phyloP scores from a whole-genome alignment of 2,888 invertebrate species.

The Tiliacea aurago region DNA sequence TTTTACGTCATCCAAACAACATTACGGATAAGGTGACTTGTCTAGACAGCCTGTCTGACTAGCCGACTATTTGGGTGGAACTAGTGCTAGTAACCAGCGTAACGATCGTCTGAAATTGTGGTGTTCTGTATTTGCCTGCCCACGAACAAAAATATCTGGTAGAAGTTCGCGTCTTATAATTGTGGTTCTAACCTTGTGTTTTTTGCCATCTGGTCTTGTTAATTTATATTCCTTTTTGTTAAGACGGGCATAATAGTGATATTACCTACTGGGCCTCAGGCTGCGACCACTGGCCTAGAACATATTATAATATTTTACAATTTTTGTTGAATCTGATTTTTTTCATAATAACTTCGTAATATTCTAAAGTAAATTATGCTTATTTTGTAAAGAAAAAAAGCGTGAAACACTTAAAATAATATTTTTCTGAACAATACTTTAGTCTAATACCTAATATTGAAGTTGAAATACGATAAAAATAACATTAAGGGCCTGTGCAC shows the following conservation, averaged over 20 bases:
- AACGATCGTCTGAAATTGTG: conserved; percentile 7
- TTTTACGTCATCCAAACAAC: conserved; percentile 51
- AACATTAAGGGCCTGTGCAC: no score
- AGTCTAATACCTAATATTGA: not conserved
- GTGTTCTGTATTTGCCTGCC: not conserved
- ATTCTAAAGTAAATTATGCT: not conserved
- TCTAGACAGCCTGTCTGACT: conserved; percentile 51
- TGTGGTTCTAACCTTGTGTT: conserved; percentile 1
- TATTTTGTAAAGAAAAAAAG: conserved; percentile 11
- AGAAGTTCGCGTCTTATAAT: not conserved
- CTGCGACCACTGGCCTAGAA: not conserved
- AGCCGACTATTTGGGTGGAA: conserved; percentile 20
- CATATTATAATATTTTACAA: not conserved
- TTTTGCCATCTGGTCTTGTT: conserved; percentile 10
- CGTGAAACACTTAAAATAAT: conserved; percentile 1
- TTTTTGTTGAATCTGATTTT: not conserved
- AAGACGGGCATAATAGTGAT: not conserved
- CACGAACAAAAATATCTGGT: not conserved
- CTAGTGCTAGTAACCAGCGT: not conserved
- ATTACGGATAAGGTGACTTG: conserved; percentile 43
- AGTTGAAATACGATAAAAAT: not conserved
- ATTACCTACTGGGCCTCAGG: not conserved
- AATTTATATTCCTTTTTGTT: not conserved
- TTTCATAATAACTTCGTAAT: not conserved
- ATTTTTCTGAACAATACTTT: not conserved